Percentiles rank a stretch among this genome's conserved stretches.
Evolutionary conservation across 2,888 invertebrate genomes (phyloP).

Genomic region (Stegophylla sp.): DNA sequence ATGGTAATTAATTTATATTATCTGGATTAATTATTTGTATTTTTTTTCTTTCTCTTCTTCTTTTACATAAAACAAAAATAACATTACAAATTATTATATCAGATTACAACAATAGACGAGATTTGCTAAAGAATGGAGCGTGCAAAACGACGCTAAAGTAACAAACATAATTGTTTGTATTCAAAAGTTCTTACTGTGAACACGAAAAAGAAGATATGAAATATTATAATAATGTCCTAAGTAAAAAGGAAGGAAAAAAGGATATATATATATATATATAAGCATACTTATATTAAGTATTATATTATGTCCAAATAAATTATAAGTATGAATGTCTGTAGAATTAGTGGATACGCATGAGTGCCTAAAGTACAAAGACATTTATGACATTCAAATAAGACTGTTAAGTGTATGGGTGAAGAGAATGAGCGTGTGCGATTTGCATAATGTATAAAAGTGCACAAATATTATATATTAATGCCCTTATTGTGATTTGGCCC

Average conservation of each 20-base stretch:
- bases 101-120: neutral
- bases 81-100: neutral
- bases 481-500: too few relatives aligned
- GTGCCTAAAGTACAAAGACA: too few relatives aligned
- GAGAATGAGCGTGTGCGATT: too few relatives aligned
- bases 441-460: too few relatives aligned
- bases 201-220: neutral
- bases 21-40: neutral
- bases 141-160: neutral
- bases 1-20: neutral
- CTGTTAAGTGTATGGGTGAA: too few relatives aligned
- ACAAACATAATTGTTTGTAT: neutral
- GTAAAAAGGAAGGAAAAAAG: neutral
- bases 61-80: neutral
- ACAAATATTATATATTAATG: too few relatives aligned
- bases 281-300: too few relatives aligned
- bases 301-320: too few relatives aligned
- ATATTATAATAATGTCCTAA: neutral
- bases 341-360: too few relatives aligned
- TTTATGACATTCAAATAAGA: too few relatives aligned
- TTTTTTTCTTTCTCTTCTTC: neutral
- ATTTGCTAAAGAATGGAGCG: neutral
- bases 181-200: neutral
- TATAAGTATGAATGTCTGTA: too few relatives aligned
- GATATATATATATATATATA: too few relatives aligned